Evolutionary conservation across 2,888 invertebrate genomes (phyloP), one percentile per base, ranked within the genome.

Genomic region (Ametastegia equiseti): DNA sequence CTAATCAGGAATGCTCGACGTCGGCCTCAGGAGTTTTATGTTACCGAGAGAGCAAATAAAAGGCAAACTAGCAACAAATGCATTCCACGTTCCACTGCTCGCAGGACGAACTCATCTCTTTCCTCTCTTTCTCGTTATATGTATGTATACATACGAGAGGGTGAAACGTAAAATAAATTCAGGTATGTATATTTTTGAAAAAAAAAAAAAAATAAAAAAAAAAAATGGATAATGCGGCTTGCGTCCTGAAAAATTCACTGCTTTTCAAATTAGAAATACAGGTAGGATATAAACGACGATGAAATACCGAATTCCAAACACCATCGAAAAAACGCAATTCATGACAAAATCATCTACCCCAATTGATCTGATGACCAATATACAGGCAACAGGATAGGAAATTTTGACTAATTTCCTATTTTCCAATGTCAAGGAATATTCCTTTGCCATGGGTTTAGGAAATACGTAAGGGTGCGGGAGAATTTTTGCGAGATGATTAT

Each of bases 1-100:
- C 73, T 82, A 82, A 82, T 82, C 82, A 80, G 80, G 57, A 81
- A 81, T 80, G 54, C 73, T 9, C 81, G 81, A 50, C 73, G 33
- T 79, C 71, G 67, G 71, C 15, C 71, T 71, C 71, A 13, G 47
- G 71, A 30, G 27, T 71, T 71, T 71, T 71, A 45, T 27, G 71
- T 47, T 27, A 45, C 71, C 71, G 71, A 45, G 30, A 30, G 47
- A 30, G 71, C 30, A 47, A 71, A 71, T 71, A 45, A 71, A 47
- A 71, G 47, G 47, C 45, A 47, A 71, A 71, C 71, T 71, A 71
- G 47, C 71, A 71, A 71, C 71, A 71, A 71, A 71, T 71, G 47
- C 47, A 71, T 47, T 71, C 71, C 47, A 71, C 47, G 27, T 71
- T 71, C n/a, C 3, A 11, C 11, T 30, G 30, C 27, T 4, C 19